Evolutionary conservation across 2,797 vertebrate genomes (phyloP).

Genomic region (Notamacropus eugenii): DNA sequence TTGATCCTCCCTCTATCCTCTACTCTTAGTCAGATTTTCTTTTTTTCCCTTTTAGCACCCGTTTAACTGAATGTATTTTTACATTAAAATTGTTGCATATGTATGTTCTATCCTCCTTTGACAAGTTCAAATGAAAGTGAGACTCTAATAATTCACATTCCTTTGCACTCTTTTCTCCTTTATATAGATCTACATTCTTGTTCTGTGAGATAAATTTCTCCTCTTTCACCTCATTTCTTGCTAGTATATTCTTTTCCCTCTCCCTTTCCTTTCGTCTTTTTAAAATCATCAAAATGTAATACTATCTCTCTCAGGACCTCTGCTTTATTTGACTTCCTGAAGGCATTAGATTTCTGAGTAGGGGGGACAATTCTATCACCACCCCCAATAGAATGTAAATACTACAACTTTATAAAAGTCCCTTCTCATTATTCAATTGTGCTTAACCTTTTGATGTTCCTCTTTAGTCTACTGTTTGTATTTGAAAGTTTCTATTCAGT

Average conservation of each 20-base stretch:
- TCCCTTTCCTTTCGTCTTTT: neutral
- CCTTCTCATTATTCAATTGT: neutral
- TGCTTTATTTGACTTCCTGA: neutral
- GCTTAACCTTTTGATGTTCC: neutral
- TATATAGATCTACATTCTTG: neutral
- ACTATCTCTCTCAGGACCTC: neutral
- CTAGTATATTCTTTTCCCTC: neutral
- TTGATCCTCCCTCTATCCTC: neutral
- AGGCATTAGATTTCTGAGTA: neutral
- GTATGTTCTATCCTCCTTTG: neutral
- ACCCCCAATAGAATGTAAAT: neutral
- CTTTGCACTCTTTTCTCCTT: neutral
- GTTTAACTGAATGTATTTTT: neutral
- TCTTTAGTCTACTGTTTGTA: neutral
- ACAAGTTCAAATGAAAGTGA: neutral
- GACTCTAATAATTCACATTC: neutral
- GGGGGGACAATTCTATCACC: neutral
- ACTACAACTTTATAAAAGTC: neutral
- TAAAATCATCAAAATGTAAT: neutral
- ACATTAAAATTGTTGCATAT: neutral
- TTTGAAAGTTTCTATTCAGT: neutral
- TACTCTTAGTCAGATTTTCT: neutral
- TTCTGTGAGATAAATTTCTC: neutral
- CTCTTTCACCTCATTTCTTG: neutral
- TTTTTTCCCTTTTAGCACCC: neutral